Evolutionary conservation across 1,140 invertebrate species (phyloP), one percentile per base, ranked within the genome.

Genomic region (Eumeta japonica): DNA sequence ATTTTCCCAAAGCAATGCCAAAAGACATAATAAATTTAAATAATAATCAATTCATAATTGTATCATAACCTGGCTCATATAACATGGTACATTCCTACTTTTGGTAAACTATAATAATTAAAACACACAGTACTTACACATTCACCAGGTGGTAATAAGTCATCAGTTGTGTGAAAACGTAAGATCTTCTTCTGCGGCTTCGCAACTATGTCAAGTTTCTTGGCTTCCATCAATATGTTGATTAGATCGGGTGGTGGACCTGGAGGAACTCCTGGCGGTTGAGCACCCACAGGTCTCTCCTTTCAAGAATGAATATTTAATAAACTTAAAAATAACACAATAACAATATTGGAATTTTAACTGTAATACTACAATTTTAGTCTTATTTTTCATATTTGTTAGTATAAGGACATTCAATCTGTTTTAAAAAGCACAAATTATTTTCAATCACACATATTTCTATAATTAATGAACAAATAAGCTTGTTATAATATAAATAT

Each of bases 241-340:
- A 76, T 72, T 16, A 88, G 76, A 59, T 89, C 83, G 1, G 88
- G 87, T 10, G 90, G 89, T 14, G 87, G 85, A 16, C 85, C 90
- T 1, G 87, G 85, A 7, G 94, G 94, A 3, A 94, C 91, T 28
- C 94, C 93, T 2, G 93, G 90, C 7, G 91, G 85, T 55, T 88
- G 84, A 53, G 72, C 41, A 2, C 67, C 71, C 3, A 63, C 28
- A 12, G 76, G 62, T 12, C 68, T 54, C 39, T 76, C 74, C 74
- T 48, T 70, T 37, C 2, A 48, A 44, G n/a, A n/a, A n/a, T n/a
- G n/a, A n/a, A n/a, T n/a, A n/a, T n/a, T 24, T 5, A 24, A 7
- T 24, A 7, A 24, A 24, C 20, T n/a, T 24, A 24, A 24, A 19
- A 14, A 15, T 18, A 10, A 41, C 10, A 18, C 35, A 3, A 41